Evolutionary conservation across 2,113 vertebrate genomes (phyloP).

Genomic region (Malurus alboscapulatus): DNA sequence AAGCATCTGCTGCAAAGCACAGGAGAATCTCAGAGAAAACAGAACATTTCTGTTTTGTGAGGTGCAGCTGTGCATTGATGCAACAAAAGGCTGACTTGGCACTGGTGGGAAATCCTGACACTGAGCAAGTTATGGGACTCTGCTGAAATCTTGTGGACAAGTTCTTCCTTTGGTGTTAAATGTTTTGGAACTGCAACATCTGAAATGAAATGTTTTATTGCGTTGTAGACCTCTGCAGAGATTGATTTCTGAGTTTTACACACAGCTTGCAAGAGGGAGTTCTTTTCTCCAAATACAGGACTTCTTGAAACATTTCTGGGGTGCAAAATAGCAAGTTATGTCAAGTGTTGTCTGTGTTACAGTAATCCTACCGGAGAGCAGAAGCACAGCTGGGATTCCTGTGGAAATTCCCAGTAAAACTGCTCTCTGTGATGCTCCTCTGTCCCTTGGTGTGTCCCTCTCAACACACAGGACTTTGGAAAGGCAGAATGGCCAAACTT

Average conservation of each 20-base stretch:
- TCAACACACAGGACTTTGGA: background rate
- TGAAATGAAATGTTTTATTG: background rate
- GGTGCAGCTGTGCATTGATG: background rate
- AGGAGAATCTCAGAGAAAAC: background rate
- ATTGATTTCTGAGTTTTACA: background rate
- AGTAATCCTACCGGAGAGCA: background rate
- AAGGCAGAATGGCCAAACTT: background rate
- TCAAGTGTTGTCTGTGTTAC: too few species aligned
- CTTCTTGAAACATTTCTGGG: background rate
- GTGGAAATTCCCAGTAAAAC: background rate
- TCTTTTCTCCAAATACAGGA: background rate
- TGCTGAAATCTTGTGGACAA: background rate
- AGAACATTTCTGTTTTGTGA: background rate
- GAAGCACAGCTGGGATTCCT: background rate
- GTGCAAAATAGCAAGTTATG: background rate
- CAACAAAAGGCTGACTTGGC: background rate
- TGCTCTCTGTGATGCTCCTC: background rate
- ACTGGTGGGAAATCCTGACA: background rate
- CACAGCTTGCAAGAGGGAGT: background rate
- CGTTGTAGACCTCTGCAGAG: background rate
- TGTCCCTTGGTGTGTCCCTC: background rate
- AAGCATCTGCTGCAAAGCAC: background rate
- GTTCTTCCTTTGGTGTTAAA: background rate
- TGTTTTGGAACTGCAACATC: background rate
- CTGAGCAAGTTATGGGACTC: accelerated